These are phyloP conservation scores for Aphelocoma californica DNA, from an alignment of 2,797 vertebrate genomes.

Conservation along the genomic window DNA sequence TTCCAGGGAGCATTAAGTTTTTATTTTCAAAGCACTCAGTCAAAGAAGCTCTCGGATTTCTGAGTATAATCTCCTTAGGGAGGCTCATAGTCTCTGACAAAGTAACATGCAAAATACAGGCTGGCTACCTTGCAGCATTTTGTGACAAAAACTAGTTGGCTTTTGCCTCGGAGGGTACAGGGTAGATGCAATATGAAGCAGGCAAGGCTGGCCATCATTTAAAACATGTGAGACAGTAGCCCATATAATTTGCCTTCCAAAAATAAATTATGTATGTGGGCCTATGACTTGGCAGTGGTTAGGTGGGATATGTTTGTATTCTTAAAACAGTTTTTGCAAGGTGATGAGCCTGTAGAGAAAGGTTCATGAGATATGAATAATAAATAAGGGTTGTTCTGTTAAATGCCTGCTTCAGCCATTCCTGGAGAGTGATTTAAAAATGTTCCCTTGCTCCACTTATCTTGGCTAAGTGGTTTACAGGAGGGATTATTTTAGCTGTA, in stretches of 20 bases:
- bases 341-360: neutral
- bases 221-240: neutral
- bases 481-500: conserved; percentile 33
- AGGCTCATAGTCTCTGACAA: neutral
- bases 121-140: neutral
- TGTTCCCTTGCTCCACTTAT: neutral
- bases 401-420: neutral
- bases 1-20: neutral
- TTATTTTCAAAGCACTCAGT: neutral
- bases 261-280: neutral
- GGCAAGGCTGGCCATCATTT: neutral
- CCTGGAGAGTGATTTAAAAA: neutral
- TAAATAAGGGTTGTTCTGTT: neutral
- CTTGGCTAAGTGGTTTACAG: conserved; percentile 29
- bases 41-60: neutral
- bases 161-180: neutral
- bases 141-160: neutral
- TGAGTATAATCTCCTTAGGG: neutral
- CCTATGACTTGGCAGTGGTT: neutral
- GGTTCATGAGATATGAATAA: neutral
- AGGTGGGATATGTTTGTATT: neutral
- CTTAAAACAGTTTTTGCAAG: neutral
- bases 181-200: neutral
- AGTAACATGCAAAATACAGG: neutral
- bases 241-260: neutral